Evolutionary conservation across 2,113 vertebrate species (phyloP).

Genomic region (Heterochromis multidens): DNA sequence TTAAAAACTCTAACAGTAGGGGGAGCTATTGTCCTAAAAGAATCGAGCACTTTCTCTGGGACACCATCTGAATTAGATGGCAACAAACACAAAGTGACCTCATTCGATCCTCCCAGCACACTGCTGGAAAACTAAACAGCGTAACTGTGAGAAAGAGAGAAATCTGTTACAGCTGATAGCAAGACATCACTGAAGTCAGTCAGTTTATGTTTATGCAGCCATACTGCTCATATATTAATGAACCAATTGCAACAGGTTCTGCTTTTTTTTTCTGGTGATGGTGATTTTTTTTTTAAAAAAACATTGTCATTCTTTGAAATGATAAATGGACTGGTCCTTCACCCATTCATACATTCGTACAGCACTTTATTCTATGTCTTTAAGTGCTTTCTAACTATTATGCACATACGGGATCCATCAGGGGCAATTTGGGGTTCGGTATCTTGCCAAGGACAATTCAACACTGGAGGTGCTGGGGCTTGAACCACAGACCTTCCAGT

Average conservation of each 20-base stretch:
- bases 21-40: slow-evolving; percentile 31
- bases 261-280: neutral
- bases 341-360: neutral
- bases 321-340: neutral
- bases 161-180: neutral
- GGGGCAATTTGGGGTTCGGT: neutral
- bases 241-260: neutral
- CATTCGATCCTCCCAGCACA: slow-evolving; percentile 39
- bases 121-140: slow-evolving; percentile 27
- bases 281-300: neutral
- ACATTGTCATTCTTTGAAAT: neutral
- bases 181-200: neutral
- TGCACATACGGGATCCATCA: neutral
- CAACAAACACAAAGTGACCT: slow-evolving; percentile 48
- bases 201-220: neutral
- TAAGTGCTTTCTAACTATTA: neutral
- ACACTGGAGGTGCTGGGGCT: neutral
- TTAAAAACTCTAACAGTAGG: slow-evolving; percentile 30
- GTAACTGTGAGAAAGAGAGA: slow-evolving; percentile 8
- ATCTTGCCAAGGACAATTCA: neutral
- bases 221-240: neutral
- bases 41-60: neutral
- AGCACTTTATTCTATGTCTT: neutral
- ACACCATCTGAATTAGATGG: slow-evolving; percentile 8
- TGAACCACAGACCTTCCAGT: neutral